Evolutionary conservation across 2,113 vertebrate genomes (phyloP).

Genomic region (Otocyon megalotis): DNA sequence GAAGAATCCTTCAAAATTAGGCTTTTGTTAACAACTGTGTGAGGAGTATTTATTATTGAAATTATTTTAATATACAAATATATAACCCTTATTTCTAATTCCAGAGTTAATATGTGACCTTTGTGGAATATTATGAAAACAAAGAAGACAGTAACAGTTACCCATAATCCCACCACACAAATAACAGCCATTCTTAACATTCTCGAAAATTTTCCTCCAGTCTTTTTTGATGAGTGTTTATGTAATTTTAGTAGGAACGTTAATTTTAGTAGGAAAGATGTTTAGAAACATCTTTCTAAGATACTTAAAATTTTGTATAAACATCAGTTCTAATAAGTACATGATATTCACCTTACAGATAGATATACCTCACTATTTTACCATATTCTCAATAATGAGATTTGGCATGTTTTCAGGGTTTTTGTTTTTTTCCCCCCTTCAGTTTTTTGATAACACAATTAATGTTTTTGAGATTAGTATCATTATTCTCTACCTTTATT

Average conservation of each 20-base stretch:
- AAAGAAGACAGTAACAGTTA: constrained; percentile 22
- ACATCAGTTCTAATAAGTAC: constrained; percentile 46
- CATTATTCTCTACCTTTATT: constrained; percentile 22
- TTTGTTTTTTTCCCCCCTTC: background rate
- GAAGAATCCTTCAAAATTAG: constrained; percentile 43
- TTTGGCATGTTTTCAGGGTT: background rate
- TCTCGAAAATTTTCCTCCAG: constrained; percentile 24
- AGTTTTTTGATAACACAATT: constrained; percentile 33
- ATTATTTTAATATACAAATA: constrained; percentile 13
- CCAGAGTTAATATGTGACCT: constrained; percentile 2
- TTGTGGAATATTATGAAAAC: constrained; percentile 43
- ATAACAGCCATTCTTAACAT: constrained; percentile 53
- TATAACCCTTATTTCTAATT: constrained; percentile 32
- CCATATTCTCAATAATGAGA: background rate
- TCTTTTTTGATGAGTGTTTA: constrained; percentile 37
- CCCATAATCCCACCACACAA: background rate
- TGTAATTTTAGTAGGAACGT: constrained; percentile 42
- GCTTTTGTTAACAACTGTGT: background rate
- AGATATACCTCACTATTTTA: background rate
- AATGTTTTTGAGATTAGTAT: constrained; percentile 47
- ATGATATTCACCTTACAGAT: background rate
- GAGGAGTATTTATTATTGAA: background rate
- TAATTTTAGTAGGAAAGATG: too few relatives aligned
- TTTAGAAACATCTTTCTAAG: constrained; percentile 50
- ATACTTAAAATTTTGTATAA: constrained; percentile 45